Evolutionary conservation across 1,140 invertebrate genomes (phyloP), one percentile per base, ranked within the genome.

Genomic region (Polypedilum pembai): DNA sequence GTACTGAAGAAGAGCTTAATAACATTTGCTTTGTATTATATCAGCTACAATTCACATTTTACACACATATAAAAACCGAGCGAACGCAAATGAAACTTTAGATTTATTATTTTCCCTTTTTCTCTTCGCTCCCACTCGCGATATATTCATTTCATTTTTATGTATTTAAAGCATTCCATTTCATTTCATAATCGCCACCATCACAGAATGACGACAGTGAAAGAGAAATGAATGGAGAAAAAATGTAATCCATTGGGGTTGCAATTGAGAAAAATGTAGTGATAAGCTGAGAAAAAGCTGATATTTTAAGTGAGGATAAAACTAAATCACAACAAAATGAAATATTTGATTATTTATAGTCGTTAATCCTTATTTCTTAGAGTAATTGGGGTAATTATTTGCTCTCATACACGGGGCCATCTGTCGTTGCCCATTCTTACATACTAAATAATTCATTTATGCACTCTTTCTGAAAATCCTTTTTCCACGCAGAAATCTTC

Each of bases 1-100:
- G n/a, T 56, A n/a, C 45, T 56, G 45, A 56, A 56, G 45, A 56
- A 56, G 8, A 56, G 45, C 45, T 56, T n/a, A 56, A 56, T n/a
- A 56, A n/a, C 12, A 56, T 56, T 56, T 56, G 12, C 12, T 56
- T 33, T 33, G 24, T 12, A 56, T 56, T 56, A 56, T 56, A n/a
- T 4, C 45, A 12, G n/a, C 45, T 56, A 3, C 45, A 12, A 45
- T n/a, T 56, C 45, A n/a, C 45, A 56, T 33, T 33, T 33, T 33
- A 33, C 24, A 33, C 24, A 33, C 5, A 33, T 33, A 33, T 33
- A 33, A 3, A 33, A 56, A n/a, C 12, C 45, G 45, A 56, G 8
- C 45, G 15, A 56, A 56, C n/a, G 24, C 24, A 33, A 56, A 56
- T n/a, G n/a, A 15, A 56, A 56, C 45, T 56, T 56, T 56, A 56